These are phyloP conservation scores for Drosophila quadrilineata DNA, from an alignment of 1,140 invertebrate species.

Conservation along the genomic window DNA sequence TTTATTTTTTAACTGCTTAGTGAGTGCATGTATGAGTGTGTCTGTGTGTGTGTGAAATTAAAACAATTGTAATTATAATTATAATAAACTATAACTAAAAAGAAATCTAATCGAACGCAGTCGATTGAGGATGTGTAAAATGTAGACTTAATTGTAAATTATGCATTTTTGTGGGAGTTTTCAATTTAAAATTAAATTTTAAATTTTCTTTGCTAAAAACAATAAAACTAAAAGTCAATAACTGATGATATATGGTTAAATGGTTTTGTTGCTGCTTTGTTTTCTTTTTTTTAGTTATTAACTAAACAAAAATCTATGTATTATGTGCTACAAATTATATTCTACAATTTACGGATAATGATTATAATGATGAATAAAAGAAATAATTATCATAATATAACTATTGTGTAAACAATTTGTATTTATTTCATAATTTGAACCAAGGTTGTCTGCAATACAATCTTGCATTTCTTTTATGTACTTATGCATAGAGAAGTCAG, in stretches of 20 bases:
- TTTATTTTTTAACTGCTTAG: constrained; percentile 3
- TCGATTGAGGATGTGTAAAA: constrained; percentile 47
- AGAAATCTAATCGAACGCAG: constrained; percentile 9
- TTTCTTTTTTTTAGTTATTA: constrained; percentile 58
- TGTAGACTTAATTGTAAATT: constrained; percentile 69
- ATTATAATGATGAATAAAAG: constrained; percentile 59
- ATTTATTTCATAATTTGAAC: constrained; percentile 47
- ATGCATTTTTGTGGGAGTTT: constrained; percentile 42
- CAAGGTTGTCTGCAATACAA: constrained; percentile 40
- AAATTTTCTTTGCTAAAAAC: constrained; percentile 49
- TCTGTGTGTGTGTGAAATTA: constrained; percentile 38
- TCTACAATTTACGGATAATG: constrained; percentile 45
- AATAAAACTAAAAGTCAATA: constrained; percentile 28
- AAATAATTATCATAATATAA: constrained; percentile 32
- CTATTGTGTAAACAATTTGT: constrained; percentile 32
- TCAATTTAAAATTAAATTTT: constrained; percentile 5
- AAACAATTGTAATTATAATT: constrained; percentile 60
- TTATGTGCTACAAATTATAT: constrained; percentile 50
- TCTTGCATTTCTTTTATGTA: constrained; percentile 30
- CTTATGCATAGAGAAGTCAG: constrained; percentile 18
- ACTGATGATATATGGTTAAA: constrained; percentile 39
- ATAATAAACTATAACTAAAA: constrained; percentile 61
- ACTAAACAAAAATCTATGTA: constrained; percentile 45
- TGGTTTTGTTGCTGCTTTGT: constrained; percentile 52
- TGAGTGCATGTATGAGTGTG: constrained; percentile 25